Evolutionary conservation across 2,797 vertebrate genomes (phyloP).

Genomic region (Sebastes melanostomus): DNA sequence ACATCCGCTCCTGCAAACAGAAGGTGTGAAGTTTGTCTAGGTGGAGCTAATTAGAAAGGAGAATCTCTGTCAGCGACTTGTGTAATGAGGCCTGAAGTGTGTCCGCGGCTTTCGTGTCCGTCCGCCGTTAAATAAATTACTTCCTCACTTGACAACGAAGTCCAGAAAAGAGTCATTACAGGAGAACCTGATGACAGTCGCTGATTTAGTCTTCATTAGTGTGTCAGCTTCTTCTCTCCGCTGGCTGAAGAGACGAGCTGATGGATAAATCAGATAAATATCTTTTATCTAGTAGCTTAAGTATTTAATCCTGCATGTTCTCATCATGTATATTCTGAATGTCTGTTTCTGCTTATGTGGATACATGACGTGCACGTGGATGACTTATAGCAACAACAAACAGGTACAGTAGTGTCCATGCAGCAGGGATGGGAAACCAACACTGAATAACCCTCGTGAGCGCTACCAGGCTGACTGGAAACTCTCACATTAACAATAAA

Average conservation of each 20-base stretch:
- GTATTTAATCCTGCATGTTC: neutral
- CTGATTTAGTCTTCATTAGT: constrained; percentile 54
- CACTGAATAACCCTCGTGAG: neutral
- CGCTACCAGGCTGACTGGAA: neutral
- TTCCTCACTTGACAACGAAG: constrained; percentile 18
- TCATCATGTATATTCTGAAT: neutral
- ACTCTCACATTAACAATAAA: neutral
- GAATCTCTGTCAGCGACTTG: constrained; percentile 19
- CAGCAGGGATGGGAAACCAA: neutral
- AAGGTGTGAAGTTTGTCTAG: constrained; percentile 55
- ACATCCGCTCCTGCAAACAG: constrained; percentile 1
- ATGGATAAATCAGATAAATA: neutral
- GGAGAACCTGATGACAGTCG: constrained; percentile 19
- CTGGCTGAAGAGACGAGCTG: neutral
- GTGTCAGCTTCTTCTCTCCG: neutral
- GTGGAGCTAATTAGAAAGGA: constrained; percentile 55
- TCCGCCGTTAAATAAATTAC: constrained; percentile 52
- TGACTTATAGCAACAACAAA: constrained; percentile 13
- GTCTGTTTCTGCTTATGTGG: constrained; percentile 30
- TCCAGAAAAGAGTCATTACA: constrained; percentile 37
- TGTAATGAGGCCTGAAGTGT: constrained; percentile 61
- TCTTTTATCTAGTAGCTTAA: neutral
- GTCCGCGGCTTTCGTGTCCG: neutral
- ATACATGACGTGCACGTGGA: neutral
- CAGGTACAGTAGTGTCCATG: constrained; percentile 29